These are phyloP conservation scores for Notodonta ziczac DNA, from an alignment of 2,888 invertebrate species.

Conservation along the genomic window DNA sequence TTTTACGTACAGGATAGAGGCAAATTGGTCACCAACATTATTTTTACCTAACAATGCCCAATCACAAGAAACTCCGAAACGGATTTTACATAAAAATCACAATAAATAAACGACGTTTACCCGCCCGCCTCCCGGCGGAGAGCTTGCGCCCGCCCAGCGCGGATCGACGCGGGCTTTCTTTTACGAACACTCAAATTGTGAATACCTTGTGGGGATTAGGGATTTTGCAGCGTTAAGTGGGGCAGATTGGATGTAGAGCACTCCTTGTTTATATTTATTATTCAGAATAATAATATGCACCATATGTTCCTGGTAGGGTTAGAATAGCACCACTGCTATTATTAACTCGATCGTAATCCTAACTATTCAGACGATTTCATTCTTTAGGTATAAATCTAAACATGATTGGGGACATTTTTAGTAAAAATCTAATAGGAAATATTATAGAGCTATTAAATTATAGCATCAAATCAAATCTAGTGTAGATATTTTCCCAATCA, in stretches of 20 bases:
- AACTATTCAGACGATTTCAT: too few species aligned
- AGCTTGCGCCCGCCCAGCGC: slow-evolving; percentile 35
- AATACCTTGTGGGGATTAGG: slow-evolving; percentile 51
- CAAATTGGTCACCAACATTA: background rate
- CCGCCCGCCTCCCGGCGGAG: slow-evolving; percentile 23
- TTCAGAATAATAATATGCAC: too few species aligned
- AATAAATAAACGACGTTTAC: background rate
- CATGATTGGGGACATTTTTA: too few species aligned
- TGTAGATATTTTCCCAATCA: too few species aligned
- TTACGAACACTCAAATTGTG: slow-evolving; percentile 46
- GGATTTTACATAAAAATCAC: slow-evolving; percentile 2
- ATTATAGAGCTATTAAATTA: too few species aligned
- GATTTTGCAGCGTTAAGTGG: slow-evolving; percentile 43
- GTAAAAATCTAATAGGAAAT: too few species aligned
- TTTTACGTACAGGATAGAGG: background rate
- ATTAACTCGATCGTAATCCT: too few species aligned
- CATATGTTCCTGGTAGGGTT: too few species aligned
- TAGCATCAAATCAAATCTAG: too few species aligned
- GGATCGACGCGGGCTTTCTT: slow-evolving; percentile 47
- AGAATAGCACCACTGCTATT: too few species aligned
- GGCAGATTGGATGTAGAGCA: slow-evolving; percentile 6
- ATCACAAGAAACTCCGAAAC: background rate
- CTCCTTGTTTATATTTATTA: background rate
- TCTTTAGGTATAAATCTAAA: too few species aligned
- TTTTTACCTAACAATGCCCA: slow-evolving; percentile 4